Evolutionary conservation across 2,797 vertebrate genomes (phyloP), one percentile per base, ranked within the genome.

Genomic region (Halcyon smyrnensis): DNA sequence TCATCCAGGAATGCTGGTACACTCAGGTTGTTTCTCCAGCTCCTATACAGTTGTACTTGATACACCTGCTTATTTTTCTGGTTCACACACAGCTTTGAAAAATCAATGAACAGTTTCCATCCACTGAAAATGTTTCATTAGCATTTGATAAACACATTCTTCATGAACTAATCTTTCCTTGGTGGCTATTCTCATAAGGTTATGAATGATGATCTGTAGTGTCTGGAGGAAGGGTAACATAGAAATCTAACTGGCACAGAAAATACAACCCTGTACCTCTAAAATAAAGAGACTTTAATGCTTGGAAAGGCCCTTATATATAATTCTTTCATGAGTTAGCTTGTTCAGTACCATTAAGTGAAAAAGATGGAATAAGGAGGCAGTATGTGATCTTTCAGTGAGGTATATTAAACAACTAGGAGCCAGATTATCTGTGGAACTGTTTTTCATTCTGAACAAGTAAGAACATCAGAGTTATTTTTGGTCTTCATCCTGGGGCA

Each of bases 101-200:
- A 89, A 87, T 81, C 91, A 90, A 68, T 82, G 32, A 92, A 45
- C n/a, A 20, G 71, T 91, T 91, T 81, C 64, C 54, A 59, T 91
- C 71, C 23, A 39, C 43, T 62, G 59, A 87, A 95, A 89, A 73
- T 6, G 9, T 75, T 89, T 89, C 53, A 85, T 89, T 90, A 93
- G 28, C 62, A 73, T 92, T 90, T 83, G 76, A 69, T 91, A 75
- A 92, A 94, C 73, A 87, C 24, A 51, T 83, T 84, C 79, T 84
- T 96, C 57, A 65, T 69, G 62, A 91, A 30, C 65, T 57, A 81
- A 78, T 37, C 78, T 89, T 83, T 88, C 65, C 53, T 87, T 19
- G 23, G 32, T 94, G 51, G 53, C 41, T 89, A 3, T 63, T 93
- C 39, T 84, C 39, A 18, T 67, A 60, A 65, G 12, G 15, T 76